phyloP scores from a whole-genome alignment of 2,888 invertebrate genomes.

The Hartigia nigra region DNA sequence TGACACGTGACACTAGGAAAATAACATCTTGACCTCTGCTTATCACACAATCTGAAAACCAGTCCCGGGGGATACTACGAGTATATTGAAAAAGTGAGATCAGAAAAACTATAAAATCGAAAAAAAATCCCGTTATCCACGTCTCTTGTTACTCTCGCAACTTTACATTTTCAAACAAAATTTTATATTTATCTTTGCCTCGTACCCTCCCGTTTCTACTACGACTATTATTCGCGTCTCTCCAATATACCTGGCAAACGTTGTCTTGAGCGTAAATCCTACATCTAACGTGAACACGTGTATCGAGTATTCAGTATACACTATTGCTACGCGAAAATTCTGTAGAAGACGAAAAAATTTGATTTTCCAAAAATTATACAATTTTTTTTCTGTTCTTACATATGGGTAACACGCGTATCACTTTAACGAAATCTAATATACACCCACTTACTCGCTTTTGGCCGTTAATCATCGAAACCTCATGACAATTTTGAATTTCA shows the following conservation, averaged over 20 bases:
- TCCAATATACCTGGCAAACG: not conserved
- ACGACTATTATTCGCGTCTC: not conserved
- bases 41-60: not conserved
- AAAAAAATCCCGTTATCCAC: not conserved
- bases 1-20: not conserved
- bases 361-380: not conserved
- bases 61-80: not conserved
- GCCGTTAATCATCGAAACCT: not conserved
- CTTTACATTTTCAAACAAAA: not conserved
- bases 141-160: not conserved
- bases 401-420: not conserved
- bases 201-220: not conserved
- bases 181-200: not conserved
- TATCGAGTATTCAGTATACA: not conserved
- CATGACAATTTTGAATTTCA: not conserved
- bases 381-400: not conserved
- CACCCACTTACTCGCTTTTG: not conserved
- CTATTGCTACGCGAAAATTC: not conserved
- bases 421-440: not conserved
- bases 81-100: too few relatives aligned
- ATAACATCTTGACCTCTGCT: not conserved
- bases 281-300: not conserved
- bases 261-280: not conserved
- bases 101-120: too few relatives aligned
- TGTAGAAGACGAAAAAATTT: not conserved